Evolutionary conservation across 2,797 vertebrate species (phyloP), one percentile per base, ranked within the genome.

Genomic region (Sebastolobus alascanus): DNA sequence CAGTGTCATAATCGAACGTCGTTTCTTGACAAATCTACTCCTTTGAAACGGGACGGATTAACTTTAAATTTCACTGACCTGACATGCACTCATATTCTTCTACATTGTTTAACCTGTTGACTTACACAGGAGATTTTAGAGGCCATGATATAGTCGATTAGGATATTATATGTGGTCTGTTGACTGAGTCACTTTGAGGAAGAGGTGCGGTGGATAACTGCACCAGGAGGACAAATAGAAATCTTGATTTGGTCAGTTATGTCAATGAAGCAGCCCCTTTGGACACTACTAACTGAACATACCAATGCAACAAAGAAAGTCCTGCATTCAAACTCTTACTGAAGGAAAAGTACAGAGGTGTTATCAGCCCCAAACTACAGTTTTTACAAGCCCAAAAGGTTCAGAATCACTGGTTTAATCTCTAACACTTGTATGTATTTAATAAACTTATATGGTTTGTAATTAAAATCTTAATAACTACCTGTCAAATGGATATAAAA

Each of bases 211-310:
- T 33, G 54, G 2, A 6, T 38, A 54, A 20, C 31, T 40, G 5
- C 25, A 31, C 8, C 25, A 25, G 25, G 52, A 40, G 20, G 52
- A 25, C 56, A 83, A 81, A 81, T 12, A 54, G 14, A 54, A 5
- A 60, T 55, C n/a, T 8, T 18, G 3, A 50, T 27, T 6, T 50
- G 10, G 35, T 50, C 29, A 37, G 16, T 56, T 66, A 27, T n/a
- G 33, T 73, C 33, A 37, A 18, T 66, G 11, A 25, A 38, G 29
- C 22, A 2, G 22, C 38, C 8, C 4, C 2, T 50, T 46, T 40
- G 3, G n/a, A 12, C 37, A 64, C 35, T 31, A 6, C 31, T 12
- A 25, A 64, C 25, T 25, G 25, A 25, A 25, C 25, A 25, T 25
- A 25, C 25, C 25, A 25, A 25, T 25, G 25, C 25, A 25, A 25